These are phyloP conservation scores for Mythimna albipuncta DNA, from an alignment of 2,888 invertebrate genomes.

Conservation along the genomic window DNA sequence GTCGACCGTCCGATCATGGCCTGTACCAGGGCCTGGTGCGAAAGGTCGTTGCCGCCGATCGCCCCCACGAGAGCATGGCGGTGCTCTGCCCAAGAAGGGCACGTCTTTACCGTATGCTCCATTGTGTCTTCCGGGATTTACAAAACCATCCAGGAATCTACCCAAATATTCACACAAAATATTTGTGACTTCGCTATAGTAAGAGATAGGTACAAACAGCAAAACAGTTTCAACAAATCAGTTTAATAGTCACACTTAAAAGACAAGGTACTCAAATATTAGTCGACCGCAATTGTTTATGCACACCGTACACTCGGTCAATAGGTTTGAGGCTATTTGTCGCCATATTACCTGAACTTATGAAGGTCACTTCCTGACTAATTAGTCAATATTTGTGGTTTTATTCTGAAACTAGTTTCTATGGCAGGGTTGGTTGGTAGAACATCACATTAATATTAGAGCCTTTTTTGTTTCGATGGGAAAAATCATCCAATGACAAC, in stretches of 20 bases:
- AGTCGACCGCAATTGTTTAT: constrained; percentile 34
- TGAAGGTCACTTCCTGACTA: constrained; percentile 34
- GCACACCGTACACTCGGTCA: constrained; percentile 34
- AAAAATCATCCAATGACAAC: too few relatives aligned
- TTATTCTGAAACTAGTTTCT: constrained; percentile 21
- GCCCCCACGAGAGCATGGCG: too few relatives aligned
- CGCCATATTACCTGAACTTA: background rate
- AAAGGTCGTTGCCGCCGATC: too few relatives aligned
- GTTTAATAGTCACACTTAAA: constrained; percentile 29
- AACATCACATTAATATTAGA: too few relatives aligned
- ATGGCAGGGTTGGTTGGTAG: background rate
- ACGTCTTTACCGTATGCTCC: too few relatives aligned
- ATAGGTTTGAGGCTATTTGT: constrained; percentile 27
- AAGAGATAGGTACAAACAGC: background rate
- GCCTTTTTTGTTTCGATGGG: too few relatives aligned
- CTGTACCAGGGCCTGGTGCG: too few relatives aligned
- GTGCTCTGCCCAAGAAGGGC: too few relatives aligned
- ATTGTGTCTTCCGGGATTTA: too few relatives aligned
- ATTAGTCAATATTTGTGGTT: constrained; percentile 28
- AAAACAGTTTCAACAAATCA: constrained; percentile 20
- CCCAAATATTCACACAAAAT: too few relatives aligned
- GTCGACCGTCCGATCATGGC: too few relatives aligned
- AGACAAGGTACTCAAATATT: constrained; percentile 21
- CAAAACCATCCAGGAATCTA: too few relatives aligned
- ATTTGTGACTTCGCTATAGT: background rate